Base-by-base conservation (phyloP, 2,797 vertebrate species). In the Malurus splendens region DNA sequence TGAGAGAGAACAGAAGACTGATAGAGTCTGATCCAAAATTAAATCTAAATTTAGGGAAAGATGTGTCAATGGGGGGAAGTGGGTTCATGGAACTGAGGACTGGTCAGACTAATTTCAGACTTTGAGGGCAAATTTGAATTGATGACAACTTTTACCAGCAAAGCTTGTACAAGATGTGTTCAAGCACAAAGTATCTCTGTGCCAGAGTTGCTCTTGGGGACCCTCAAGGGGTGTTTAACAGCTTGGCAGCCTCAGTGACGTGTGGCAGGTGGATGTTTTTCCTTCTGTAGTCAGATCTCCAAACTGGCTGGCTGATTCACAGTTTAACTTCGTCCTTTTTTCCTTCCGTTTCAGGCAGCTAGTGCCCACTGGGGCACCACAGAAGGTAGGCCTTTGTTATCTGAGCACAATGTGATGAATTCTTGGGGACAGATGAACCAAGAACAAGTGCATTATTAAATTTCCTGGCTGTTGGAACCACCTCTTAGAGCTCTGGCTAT, bases 281-380 rank as follows among this genome's bases (percentile, higher is more conserved):
- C 66, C 32, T 66, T 57, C 79, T 80, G 36, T 77, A 64, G 86
- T 86, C 88, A 84, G 81, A 51, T 91, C 82, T 72, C 64, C 86
- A 66, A 81, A 65, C 73, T 81, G 66, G 30, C 76, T 78, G 76
- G 27, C 73, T 68, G 76, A 68, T 82, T 92, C 67, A 73, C 55
- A 90, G 75, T 78, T 91, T 92, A 89, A 93, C 64, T 87, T 92
- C 74, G 57, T 78, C 90, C 90, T 91, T 92, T 93, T 68, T 75
- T 87, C 90, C 80, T 95, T 94, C 89, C 79, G 20, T 95, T 95
- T 81, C 90, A 95, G 95, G 89, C 84, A 95, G 90, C 70, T 94
- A 44, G 90, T 89, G 88, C 93, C 93, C 48, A 5, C 38, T 93
- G 91, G 79, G 92, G 91, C 87, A 93, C 20, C 71, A 18, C 59